Percentiles rank a stretch among this genome's conserved stretches.
These are phyloP conservation scores for Colletes gigas DNA, from an alignment of 1,140 invertebrate genomes.

Conservation along the genomic window DNA sequence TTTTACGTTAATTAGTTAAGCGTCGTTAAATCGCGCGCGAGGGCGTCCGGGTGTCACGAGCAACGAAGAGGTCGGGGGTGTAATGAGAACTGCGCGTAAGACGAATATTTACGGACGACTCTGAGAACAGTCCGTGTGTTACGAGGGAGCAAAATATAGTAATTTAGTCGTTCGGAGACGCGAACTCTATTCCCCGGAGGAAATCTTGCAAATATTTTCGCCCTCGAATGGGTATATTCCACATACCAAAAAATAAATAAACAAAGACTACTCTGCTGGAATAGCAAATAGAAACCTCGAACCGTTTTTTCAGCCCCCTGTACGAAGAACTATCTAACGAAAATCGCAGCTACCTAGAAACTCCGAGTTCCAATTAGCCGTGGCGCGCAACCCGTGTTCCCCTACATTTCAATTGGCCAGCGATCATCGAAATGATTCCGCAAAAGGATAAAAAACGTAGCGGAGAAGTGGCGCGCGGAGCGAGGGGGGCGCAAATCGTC, in stretches of 20 bases:
- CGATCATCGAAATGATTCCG: constrained; percentile 42
- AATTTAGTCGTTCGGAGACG: too few relatives aligned
- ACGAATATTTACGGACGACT: neutral
- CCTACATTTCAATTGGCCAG: constrained; percentile 34
- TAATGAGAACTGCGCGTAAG: constrained; percentile 58
- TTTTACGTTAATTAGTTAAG: constrained; percentile 77
- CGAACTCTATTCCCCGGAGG: too few relatives aligned
- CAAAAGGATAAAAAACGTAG: constrained; percentile 27
- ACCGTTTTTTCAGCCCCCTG: neutral
- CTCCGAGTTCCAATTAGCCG: constrained; percentile 28
- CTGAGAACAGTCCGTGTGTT: too few relatives aligned
- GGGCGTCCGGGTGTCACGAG: constrained; percentile 53
- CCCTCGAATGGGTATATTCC: too few relatives aligned
- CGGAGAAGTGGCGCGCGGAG: neutral
- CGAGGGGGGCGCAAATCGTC: constrained; percentile 13
- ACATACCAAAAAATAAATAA: too few relatives aligned
- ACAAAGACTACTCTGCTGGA: too few relatives aligned
- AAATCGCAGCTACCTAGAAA: neutral
- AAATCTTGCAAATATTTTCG: too few relatives aligned
- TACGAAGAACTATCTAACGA: neutral
- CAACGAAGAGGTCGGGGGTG: constrained; percentile 58
- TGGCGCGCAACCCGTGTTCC: neutral
- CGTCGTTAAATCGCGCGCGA: constrained; percentile 74
- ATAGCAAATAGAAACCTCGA: neutral
- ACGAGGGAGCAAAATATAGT: too few relatives aligned